Conservation (phyloP, 2,888 invertebrate species). For the Stenodema calcarata region DNA sequence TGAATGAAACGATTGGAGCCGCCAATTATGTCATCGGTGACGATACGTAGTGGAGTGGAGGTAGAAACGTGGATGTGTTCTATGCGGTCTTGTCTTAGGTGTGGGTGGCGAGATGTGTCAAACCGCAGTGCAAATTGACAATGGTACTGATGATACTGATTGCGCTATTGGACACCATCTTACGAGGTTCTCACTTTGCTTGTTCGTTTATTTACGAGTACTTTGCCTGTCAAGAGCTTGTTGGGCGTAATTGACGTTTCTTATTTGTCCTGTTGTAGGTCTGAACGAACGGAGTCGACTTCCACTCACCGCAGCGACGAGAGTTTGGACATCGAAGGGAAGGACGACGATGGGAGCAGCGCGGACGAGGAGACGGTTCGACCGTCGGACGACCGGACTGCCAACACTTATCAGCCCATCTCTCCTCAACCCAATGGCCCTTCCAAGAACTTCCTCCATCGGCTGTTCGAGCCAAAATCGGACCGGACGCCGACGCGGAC, state of each 20-base stretch:
- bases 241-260: background rate
- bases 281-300: slow-evolving; percentile 56
- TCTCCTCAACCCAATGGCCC: slow-evolving; percentile 1
- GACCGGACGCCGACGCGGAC: background rate
- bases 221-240: too few relatives aligned
- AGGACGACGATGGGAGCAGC: slow-evolving; percentile 37
- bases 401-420: background rate
- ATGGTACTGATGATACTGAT: too few relatives aligned
- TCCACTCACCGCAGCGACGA: slow-evolving; percentile 56
- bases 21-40: too few relatives aligned
- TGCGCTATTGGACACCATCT: too few relatives aligned
- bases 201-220: too few relatives aligned
- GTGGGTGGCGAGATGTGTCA: too few relatives aligned
- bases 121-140: too few relatives aligned
- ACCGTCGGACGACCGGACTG: background rate
- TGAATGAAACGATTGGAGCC: too few relatives aligned
- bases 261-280: slow-evolving; percentile 47
- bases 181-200: too few relatives aligned
- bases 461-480: background rate
- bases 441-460: background rate
- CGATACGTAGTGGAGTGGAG: too few relatives aligned
- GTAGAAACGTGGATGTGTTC: too few relatives aligned
- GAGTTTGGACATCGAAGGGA: slow-evolving; percentile 53
- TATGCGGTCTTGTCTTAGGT: too few relatives aligned
- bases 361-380: slow-evolving; percentile 10